Evolutionary conservation across 2,888 invertebrate genomes (phyloP).

Genomic region (Troglohyphantes excavatus): DNA sequence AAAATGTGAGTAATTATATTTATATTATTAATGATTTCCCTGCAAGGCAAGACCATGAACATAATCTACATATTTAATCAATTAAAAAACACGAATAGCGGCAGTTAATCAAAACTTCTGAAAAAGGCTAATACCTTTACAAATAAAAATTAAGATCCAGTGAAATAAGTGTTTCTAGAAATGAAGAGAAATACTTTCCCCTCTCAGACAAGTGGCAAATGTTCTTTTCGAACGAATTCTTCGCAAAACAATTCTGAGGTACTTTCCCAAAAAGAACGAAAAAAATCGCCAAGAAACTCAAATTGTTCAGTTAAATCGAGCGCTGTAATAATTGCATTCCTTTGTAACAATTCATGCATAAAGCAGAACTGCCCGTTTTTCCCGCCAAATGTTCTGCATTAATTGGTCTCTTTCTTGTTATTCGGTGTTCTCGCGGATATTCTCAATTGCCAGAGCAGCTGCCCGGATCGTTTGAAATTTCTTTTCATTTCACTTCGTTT

Average conservation of each 20-base stretch:
- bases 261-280: neutral
- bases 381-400: conserved; percentile 17
- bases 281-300: conserved; percentile 3
- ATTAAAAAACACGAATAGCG: too few relatives aligned
- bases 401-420: conserved; percentile 26
- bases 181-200: neutral
- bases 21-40: too few relatives aligned
- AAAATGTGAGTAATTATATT: too few relatives aligned
- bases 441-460: conserved; percentile 18
- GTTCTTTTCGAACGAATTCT: neutral
- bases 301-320: conserved; percentile 25
- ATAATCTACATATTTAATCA: too few relatives aligned
- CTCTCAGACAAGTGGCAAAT: neutral
- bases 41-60: too few relatives aligned
- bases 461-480: neutral
- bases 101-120: too few relatives aligned
- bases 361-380: conserved; percentile 14
- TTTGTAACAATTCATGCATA: conserved; percentile 36
- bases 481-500: neutral
- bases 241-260: neutral
- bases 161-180: neutral
- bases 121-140: too few relatives aligned
- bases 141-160: neutral
- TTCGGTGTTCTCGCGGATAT: conserved; percentile 9
- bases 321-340: conserved; percentile 52